Evolutionary conservation across 1,140 invertebrate species (phyloP).

Genomic region (Dinoponera quadriceps): DNA sequence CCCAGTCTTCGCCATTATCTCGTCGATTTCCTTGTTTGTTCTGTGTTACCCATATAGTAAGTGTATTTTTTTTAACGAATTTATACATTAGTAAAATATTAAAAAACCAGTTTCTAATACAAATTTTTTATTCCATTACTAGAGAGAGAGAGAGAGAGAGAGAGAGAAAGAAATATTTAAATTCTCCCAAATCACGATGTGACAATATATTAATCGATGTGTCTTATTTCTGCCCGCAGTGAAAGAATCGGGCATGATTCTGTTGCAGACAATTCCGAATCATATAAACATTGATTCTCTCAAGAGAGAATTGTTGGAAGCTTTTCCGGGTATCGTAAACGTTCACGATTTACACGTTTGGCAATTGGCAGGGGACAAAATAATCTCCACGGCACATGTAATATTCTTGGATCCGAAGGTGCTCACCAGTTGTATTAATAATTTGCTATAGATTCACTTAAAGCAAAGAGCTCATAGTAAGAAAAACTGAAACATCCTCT

Average conservation of each 20-base stretch:
- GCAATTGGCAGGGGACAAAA: slow-evolving; percentile 90
- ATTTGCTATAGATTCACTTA: background rate
- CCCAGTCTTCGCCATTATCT: slow-evolving; percentile 89
- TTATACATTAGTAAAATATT: background rate
- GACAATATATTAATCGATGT: background rate
- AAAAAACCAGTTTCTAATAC: background rate
- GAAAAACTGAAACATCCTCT: background rate
- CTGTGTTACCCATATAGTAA: slow-evolving; percentile 92
- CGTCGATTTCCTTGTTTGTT: slow-evolving; percentile 87
- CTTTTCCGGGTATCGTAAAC: slow-evolving; percentile 92
- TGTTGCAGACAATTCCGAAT: slow-evolving; percentile 93
- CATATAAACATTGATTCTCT: slow-evolving; percentile 91
- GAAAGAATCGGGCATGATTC: slow-evolving; percentile 91
- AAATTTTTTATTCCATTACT: background rate
- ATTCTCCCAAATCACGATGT: background rate
- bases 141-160: too few relatives aligned
- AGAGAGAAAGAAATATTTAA: background rate
- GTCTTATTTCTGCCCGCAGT: slow-evolving; percentile 85
- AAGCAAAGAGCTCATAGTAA: background rate
- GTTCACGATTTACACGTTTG: slow-evolving; percentile 94
- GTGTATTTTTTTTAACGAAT: slow-evolving; percentile 76
- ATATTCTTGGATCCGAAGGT: slow-evolving; percentile 89
- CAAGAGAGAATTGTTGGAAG: slow-evolving; percentile 87
- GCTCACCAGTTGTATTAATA: slow-evolving; percentile 68
- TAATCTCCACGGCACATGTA: slow-evolving; percentile 91